Percentiles rank a stretch among this genome's conserved stretches.
Evolutionary conservation across 2,888 invertebrate species (phyloP).

Genomic region (Hemithea aestivaria): DNA sequence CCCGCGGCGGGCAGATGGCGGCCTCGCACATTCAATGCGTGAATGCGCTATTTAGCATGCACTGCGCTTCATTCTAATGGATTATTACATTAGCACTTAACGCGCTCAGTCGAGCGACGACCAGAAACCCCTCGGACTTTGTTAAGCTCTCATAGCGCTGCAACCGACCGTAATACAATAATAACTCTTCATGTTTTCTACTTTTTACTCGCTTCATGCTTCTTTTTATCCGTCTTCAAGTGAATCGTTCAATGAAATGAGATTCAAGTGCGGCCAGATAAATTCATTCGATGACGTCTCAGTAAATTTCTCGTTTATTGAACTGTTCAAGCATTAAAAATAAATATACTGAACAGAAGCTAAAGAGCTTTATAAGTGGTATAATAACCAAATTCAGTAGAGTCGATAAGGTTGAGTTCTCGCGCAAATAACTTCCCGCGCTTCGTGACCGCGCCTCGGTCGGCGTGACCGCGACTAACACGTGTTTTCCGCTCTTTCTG

Average conservation of each 20-base stretch:
- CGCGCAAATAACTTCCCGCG: slow-evolving; percentile 21
- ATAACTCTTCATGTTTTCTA: slow-evolving; percentile 48
- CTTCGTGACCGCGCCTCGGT: slow-evolving; percentile 54
- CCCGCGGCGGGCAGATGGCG: slow-evolving; percentile 72
- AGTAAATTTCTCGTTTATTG: slow-evolving; percentile 29
- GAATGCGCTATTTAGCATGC: slow-evolving; percentile 77
- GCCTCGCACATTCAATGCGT: slow-evolving; percentile 57
- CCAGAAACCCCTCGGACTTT: slow-evolving; percentile 61
- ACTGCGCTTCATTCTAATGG: slow-evolving; percentile 76
- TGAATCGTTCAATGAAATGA: slow-evolving; percentile 46
- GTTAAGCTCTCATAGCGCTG: slow-evolving; percentile 52
- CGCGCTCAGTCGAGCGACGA: slow-evolving; percentile 72
- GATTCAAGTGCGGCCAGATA: slow-evolving; percentile 38
- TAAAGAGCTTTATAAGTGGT: slow-evolving; percentile 16
- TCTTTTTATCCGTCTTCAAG: slow-evolving; percentile 42
- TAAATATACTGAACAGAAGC: slow-evolving; percentile 17
- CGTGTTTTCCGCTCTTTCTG: slow-evolving; percentile 79
- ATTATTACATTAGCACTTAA: slow-evolving; percentile 79
- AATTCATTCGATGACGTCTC: slow-evolving; percentile 18
- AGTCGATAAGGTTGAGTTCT: slow-evolving; percentile 14
- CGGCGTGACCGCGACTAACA: slow-evolving; percentile 72
- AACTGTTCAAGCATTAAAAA: slow-evolving; percentile 29
- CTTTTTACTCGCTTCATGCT: slow-evolving; percentile 43
- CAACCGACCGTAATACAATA: slow-evolving; percentile 56
- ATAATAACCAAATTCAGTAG: slow-evolving; percentile 8